These are phyloP conservation scores for Mustela erminea DNA, from an alignment of 2,797 vertebrate species.

Conservation along the genomic window DNA sequence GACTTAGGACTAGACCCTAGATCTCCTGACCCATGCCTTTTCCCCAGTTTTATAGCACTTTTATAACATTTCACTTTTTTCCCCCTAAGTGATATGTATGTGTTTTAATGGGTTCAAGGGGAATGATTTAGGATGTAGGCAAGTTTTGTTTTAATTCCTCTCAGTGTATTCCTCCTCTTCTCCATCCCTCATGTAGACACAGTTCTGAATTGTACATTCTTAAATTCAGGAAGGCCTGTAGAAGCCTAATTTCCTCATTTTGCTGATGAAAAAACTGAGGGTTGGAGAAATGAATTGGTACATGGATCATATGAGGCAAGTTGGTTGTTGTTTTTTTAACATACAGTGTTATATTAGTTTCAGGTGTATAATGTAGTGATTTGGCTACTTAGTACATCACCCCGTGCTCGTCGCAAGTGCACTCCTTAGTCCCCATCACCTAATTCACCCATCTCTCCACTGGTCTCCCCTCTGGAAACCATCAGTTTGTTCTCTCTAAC, in stretches of 20 bases:
- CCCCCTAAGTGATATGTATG: background rate
- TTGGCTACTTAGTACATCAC: background rate
- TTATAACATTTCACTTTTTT: background rate
- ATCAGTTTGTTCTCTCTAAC: background rate
- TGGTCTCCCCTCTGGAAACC: background rate
- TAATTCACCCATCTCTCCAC: background rate
- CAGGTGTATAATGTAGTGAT: background rate
- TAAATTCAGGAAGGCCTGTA: background rate
- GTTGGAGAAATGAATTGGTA: background rate
- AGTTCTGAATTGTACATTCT: background rate
- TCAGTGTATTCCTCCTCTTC: background rate
- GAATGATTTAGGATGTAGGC: background rate
- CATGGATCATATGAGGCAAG: background rate
- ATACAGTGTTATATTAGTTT: background rate
- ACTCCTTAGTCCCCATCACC: background rate
- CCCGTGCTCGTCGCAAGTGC: background rate
- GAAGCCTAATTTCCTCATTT: background rate
- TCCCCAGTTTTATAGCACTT: background rate
- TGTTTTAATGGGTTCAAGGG: background rate
- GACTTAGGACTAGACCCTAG: background rate
- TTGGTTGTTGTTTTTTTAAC: background rate
- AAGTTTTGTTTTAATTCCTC: background rate
- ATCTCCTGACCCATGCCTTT: conserved; percentile 22
- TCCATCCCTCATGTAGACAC: background rate
- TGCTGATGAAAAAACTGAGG: background rate